Evolutionary conservation across 2,113 vertebrate genomes (phyloP).

Genomic region (Terrapene triunguis): DNA sequence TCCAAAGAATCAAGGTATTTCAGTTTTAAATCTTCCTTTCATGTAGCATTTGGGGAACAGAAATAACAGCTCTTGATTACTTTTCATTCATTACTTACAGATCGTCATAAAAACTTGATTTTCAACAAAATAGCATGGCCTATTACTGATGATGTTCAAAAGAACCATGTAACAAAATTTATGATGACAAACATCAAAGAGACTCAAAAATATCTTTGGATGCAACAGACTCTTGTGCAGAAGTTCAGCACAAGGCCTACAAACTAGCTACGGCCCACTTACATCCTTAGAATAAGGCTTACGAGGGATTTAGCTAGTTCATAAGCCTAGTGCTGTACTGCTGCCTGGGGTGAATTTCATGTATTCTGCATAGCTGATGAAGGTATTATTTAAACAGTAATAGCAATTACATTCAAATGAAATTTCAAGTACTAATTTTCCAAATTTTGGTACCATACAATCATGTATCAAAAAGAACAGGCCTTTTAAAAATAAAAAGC

Average conservation of each 20-base stretch:
- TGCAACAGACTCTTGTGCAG: not conserved
- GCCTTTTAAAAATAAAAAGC: not conserved
- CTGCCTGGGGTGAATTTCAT: not conserved
- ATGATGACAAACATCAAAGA: not conserved
- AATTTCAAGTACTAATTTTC: not conserved
- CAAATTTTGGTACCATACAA: not conserved
- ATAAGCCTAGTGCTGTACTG: not conserved
- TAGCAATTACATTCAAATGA: not conserved
- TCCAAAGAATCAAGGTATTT: not conserved
- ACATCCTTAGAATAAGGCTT: not conserved
- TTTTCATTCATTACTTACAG: not conserved
- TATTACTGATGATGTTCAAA: not conserved
- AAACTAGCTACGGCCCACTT: not conserved
- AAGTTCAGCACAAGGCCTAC: not conserved
- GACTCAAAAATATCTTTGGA: not conserved
- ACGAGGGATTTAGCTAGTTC: not conserved
- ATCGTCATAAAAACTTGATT: not conserved
- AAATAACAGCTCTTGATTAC: not conserved
- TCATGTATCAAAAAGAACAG: not conserved
- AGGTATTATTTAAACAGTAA: not conserved
- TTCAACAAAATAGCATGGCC: not conserved
- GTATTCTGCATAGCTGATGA: not conserved
- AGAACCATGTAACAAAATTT: not conserved
- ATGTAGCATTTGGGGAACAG: not conserved
- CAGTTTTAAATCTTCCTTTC: accelerated